These are phyloP conservation scores for Carlito syrichta DNA, from an alignment of 2,113 vertebrate species.

Conservation along the genomic window DNA sequence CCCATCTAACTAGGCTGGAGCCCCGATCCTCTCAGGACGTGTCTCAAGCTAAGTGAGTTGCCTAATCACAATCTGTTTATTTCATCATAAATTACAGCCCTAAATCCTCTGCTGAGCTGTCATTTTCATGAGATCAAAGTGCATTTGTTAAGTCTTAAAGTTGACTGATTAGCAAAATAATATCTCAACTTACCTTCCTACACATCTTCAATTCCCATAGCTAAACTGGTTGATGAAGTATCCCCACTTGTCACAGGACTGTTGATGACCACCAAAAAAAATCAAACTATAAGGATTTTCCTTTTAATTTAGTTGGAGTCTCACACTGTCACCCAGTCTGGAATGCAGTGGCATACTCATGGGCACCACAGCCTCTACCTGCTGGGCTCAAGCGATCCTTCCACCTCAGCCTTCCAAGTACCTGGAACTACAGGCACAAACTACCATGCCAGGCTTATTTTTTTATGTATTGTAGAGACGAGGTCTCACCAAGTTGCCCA, in stretches of 20 bases:
- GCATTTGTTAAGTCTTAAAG: neutral
- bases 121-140: conserved; percentile 14
- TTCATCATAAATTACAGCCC: neutral
- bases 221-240: neutral
- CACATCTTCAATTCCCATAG: neutral
- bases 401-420: too few relatives aligned
- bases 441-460: too few relatives aligned
- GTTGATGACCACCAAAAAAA: neutral
- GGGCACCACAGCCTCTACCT: too few relatives aligned
- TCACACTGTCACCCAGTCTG: too few relatives aligned
- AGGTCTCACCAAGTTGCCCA: too few relatives aligned
- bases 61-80: neutral
- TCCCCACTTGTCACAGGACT: neutral
- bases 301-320: too few relatives aligned
- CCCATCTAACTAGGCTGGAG: neutral
- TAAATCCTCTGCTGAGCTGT: neutral
- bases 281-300: neutral
- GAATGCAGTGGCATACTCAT: too few relatives aligned
- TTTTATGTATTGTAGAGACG: too few relatives aligned
- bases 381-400: too few relatives aligned
- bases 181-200: neutral
- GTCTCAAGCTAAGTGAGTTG: neutral
- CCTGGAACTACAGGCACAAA: too few relatives aligned
- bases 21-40: neutral
- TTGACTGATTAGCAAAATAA: neutral